Conservation (phyloP, 2,797 vertebrate species). For the Balearica regulorum region DNA sequence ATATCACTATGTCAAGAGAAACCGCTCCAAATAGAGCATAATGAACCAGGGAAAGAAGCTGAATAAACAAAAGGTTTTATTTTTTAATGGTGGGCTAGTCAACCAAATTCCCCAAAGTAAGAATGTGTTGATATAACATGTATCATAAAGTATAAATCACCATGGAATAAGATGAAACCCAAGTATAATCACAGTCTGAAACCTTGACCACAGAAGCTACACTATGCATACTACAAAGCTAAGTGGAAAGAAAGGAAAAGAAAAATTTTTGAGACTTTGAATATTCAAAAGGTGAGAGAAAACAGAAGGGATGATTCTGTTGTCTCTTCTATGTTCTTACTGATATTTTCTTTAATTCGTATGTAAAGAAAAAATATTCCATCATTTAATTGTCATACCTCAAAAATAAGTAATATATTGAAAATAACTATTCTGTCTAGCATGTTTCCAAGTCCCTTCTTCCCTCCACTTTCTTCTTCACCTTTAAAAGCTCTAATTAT, state of each 20-base stretch:
- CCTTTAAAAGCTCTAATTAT: background rate
- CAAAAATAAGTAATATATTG: background rate
- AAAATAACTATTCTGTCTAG: background rate
- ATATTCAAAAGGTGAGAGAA: background rate
- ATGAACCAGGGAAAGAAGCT: background rate
- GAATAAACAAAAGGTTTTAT: background rate
- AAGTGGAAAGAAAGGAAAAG: background rate
- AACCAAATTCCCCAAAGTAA: background rate
- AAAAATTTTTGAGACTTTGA: background rate
- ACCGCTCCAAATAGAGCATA: background rate
- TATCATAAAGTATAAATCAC: background rate
- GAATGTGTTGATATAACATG: background rate
- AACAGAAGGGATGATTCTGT: background rate
- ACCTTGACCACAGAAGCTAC: background rate
- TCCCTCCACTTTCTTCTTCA: background rate
- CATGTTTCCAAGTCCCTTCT: background rate
- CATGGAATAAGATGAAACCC: background rate
- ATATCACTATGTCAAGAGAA: background rate
- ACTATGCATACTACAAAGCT: background rate
- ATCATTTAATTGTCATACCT: background rate
- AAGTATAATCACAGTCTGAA: background rate
- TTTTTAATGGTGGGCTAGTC: background rate
- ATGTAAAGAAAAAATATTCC: background rate
- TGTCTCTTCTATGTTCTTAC: background rate
- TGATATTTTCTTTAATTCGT: conserved; percentile 3